phyloP scores from a whole-genome alignment of 2,888 invertebrate genomes.

The Morpho helenor region DNA sequence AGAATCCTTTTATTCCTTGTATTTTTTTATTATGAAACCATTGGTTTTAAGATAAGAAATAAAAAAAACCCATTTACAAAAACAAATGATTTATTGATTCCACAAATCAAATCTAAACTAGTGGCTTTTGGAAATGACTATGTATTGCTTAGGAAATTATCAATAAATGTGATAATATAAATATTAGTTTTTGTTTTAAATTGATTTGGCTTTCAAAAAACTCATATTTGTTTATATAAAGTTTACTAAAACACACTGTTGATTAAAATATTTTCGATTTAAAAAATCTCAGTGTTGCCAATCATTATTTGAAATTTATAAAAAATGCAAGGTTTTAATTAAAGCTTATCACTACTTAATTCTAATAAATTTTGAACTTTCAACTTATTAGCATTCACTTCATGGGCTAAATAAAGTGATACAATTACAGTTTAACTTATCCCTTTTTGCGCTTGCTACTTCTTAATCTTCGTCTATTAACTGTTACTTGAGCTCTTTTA shows the following conservation, averaged over 20 bases:
- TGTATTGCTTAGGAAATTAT: background rate
- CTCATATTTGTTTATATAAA: too few relatives aligned
- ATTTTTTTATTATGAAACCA: too few relatives aligned
- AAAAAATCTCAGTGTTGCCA: conserved; percentile 4
- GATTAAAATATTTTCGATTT: background rate
- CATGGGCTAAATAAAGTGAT: background rate
- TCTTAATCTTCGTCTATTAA: conserved; percentile 49
- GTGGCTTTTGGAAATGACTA: background rate
- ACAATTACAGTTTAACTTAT: conserved; percentile 17
- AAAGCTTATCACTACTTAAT: conserved; percentile 21
- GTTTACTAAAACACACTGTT: too few relatives aligned
- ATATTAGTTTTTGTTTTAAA: too few relatives aligned
- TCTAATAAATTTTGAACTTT: conserved; percentile 10
- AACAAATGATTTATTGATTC: background rate
- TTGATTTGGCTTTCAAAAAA: too few relatives aligned
- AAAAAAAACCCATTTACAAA: background rate
- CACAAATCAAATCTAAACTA: background rate
- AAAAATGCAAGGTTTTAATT: conserved; percentile 21
- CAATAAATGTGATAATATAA: too few relatives aligned
- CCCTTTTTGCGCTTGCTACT: conserved; percentile 54
- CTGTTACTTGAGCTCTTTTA: conserved; percentile 34
- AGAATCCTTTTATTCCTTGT: too few relatives aligned
- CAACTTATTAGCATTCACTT: background rate
- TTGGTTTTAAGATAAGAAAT: background rate
- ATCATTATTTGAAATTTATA: conserved; percentile 7